phyloP scores from a whole-genome alignment of 2,888 invertebrate genomes.

The Rotaria macrura region DNA sequence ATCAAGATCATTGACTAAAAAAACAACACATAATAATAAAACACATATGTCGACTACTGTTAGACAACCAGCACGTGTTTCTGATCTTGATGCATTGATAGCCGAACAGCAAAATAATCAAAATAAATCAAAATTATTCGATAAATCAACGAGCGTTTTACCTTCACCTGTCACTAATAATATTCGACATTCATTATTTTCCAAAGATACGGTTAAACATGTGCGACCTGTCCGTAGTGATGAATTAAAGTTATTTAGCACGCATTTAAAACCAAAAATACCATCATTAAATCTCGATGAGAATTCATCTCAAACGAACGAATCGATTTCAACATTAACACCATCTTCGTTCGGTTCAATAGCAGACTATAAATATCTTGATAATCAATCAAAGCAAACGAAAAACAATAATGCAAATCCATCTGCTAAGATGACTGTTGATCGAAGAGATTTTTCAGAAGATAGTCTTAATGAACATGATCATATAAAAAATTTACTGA shows the following conservation, averaged over 20 bases:
- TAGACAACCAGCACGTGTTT: background rate
- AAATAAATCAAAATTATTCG: no score
- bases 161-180: background rate
- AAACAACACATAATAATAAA: background rate
- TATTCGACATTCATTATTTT: background rate
- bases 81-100: background rate
- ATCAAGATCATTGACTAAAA: background rate
- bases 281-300: no score
- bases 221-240: constrained; percentile 5
- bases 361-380: background rate
- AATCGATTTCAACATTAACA: background rate
- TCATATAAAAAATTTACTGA: background rate
- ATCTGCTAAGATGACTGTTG: background rate
- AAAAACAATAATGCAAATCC: background rate
- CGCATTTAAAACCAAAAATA: background rate
- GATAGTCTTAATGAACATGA: background rate
- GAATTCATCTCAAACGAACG: background rate
- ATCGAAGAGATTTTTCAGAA: background rate
- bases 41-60: background rate
- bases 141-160: background rate
- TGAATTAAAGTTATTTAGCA: background rate
- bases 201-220: background rate
- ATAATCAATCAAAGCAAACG: background rate
- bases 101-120: background rate
- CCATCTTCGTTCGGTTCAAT: background rate